Base-by-base conservation (phyloP, 1,140 invertebrate genomes). In the Drosophila jambulina region DNA sequence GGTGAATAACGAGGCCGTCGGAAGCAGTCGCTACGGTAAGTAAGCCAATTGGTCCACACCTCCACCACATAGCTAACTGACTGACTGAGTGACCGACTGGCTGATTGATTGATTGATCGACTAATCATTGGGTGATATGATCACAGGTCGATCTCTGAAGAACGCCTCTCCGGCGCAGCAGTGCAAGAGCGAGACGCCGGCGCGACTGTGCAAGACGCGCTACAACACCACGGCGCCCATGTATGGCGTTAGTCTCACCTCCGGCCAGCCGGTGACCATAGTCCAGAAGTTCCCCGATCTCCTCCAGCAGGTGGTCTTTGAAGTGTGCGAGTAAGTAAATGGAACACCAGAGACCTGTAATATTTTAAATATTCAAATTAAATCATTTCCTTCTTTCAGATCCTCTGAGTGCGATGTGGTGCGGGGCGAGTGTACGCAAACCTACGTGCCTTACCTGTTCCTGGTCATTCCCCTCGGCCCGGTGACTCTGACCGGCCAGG, bases 271-370 rank as follows among this genome's bases (percentile, higher is more conserved):
- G 2, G 97, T 98, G 57, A 98, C 97, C 34, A 98, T 98, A 77
- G 97, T 98, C 25, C 97, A 98, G 93, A 98, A 98, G 93, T 98
- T 98, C 91, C 97, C 97, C 4, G 97, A 98, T 93, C 94, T 98
- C n/a, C 93, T 98, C 36, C 97, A 98, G 91, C 97, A 98, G 94
- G 97, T 98, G 49, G 97, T 98, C 49, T 98, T 97, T 85, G 97
- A 98, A 94, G 97, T 97, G 65, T 96, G 96, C 95, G 95, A 96
- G 96, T 95, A 74, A 94, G 94, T 94, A 71, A 10, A 46, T 25
- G 2, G 19, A 19, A 43, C 8, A 48, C 1, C 3, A 1, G 23
- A 43, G 1, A 25, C 0, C 13, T 23, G 9, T 23, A 25, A 10
- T 4, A 25, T 5, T n/a, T 25, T 0, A 1, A n/a, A n/a, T 27